Evolutionary conservation across 2,113 vertebrate species (phyloP), one percentile per base, ranked within the genome.

Genomic region (Xiphias gladius): DNA sequence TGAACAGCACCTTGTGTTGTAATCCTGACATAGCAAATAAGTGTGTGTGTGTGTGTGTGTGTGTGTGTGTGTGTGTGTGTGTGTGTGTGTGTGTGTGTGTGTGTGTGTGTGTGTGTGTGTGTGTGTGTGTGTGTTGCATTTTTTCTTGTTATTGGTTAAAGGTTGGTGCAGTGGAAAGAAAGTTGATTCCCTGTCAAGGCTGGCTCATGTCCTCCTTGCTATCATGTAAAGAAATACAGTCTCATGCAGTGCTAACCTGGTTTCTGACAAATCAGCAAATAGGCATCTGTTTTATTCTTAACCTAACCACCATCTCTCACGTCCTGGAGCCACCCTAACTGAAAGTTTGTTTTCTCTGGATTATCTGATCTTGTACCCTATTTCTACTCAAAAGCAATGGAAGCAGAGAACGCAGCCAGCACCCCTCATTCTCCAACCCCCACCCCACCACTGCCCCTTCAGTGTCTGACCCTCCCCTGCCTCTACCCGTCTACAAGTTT

Each of bases 361-460:
- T 91, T 92, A 93, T 93, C 90, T 88, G 90, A 93, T 92, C 76
- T 75, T 87, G 82, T 86, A 41, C 86, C 80, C 81, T 64, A 79
- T 88, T 85, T 68, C 61, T 68, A 26, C 68, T 88, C 73, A 64
- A 82, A 83, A 73, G 57, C 65, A 86, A 20, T 28, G 54, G 10
- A 24, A 79, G 50, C 39, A 69, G 70, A 86, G 80, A 80, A 75
- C 63, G 58, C 37, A 83, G 76, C 72, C 85, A 78, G 26, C 55
- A 20, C 57, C 63, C 37, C 71, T 52, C 54, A 35, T 48, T 59
- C 14, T 63, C 61, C 54, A n/a, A 59, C 19, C 58, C 70, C 76
- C 55, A 39, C 80, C 62, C 22, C 28, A 2, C 71, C 39, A 4
- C 20, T 77, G 58, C 79, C 75, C 59, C 64, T 61, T 28, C 35